Evolutionary conservation across 2,113 vertebrate genomes (phyloP), one percentile per base, ranked within the genome.

Genomic region (Pardalotus punctatus): DNA sequence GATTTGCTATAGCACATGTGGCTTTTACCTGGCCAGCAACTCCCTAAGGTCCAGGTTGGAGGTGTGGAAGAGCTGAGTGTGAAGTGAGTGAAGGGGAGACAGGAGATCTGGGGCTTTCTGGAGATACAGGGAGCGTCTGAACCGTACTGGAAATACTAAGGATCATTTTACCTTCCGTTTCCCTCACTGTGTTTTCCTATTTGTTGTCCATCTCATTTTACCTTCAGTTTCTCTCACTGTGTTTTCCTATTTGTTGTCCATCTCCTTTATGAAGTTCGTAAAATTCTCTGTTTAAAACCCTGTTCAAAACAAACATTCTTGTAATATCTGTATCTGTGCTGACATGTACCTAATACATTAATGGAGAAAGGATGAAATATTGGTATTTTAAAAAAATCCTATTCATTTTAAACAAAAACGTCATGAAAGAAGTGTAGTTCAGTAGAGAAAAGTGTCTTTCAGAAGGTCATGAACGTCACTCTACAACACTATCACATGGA

Each of bases 241-340:
- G 1, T 53, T 85, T 87, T 78, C 91, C 61, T 86, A 12, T 74
- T 81, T 83, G 72, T 82, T 94, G 73, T 91, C 92, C 8, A n/a
- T 94, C 69, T 96, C 79, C 67, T 53, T 93, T 91, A 24, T 81
- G 89, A 95, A 94, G 42, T 76, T 58, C 70, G 45, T 95, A 92
- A 96, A 96, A 91, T 53, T 16, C 5, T 56, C 38, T 76, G 64
- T 77, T 89, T 51, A 86, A 94, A 92, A 93, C 94, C 50, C 38
- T 82, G 5, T 80, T 95, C 16, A 38, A 73, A 94, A 77, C 25
- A 88, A 69, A 33, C 69, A 47, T 28, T 70, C 62, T 31, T 67
- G 27, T 60, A 74, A 79, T 64, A 76, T 40, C 48, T 50, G 20
- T 88, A 12, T 76, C 56, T 86, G 54, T 83, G 82, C 79, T 88